Conservation (phyloP, 2,888 invertebrate genomes). For the Iselma pallidipennis region DNA sequence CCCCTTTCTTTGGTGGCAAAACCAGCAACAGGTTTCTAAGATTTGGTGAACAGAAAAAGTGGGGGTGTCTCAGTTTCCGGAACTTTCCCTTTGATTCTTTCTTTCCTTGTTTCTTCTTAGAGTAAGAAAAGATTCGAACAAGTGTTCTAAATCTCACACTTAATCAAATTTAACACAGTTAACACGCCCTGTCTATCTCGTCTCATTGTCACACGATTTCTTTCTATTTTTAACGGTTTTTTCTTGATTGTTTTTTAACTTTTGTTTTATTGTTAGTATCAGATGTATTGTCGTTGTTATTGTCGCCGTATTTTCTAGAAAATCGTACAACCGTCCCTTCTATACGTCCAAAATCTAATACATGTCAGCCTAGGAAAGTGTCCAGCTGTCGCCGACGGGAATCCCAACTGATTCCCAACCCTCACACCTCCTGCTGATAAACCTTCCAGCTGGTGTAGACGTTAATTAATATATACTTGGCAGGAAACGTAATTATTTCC, state of each 20-base stretch:
- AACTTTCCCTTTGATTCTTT: background rate
- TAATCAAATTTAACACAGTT: background rate
- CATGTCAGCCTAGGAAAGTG: conserved; percentile 26
- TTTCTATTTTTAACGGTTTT: too few species aligned
- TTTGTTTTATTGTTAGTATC: too few species aligned
- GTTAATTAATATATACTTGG: conserved; percentile 57
- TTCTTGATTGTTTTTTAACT: too few species aligned
- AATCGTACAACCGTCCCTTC: conserved; percentile 9
- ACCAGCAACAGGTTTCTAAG: background rate
- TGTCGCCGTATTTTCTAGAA: conserved; percentile 33
- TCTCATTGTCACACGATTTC: too few species aligned
- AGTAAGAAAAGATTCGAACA: too few species aligned
- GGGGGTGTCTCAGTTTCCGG: too few species aligned
- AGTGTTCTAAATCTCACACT: background rate
- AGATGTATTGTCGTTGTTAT: background rate
- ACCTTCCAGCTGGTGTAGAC: conserved; percentile 52
- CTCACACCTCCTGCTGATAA: conserved; percentile 51
- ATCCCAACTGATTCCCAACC: conserved; percentile 19
- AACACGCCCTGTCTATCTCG: too few species aligned
- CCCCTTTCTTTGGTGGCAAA: too few species aligned
- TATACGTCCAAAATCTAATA: conserved; percentile 25
- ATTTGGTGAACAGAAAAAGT: background rate
- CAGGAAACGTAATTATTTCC: conserved; percentile 52
- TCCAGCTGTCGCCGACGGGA: conserved; percentile 23
- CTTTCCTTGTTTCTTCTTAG: too few species aligned